Percentiles rank a stretch among this genome's conserved stretches.
Evolutionary conservation across 2,888 invertebrate species (phyloP).

Genomic region (Synanthedon vespiformis): DNA sequence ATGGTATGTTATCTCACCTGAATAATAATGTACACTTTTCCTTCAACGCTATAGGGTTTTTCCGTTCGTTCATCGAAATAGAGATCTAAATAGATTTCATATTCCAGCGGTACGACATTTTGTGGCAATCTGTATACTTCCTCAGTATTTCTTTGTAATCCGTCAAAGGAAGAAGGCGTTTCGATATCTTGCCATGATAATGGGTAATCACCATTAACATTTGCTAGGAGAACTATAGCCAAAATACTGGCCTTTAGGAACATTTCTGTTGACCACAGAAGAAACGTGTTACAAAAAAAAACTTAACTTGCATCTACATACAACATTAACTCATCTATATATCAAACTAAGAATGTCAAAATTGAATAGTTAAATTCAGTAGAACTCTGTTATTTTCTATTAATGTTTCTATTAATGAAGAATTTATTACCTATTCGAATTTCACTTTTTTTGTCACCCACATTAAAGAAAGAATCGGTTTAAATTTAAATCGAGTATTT

Average conservation of each 20-base stretch:
- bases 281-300: too few species aligned
- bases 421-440: too few species aligned
- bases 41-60: constrained; percentile 48
- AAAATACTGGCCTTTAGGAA: constrained; percentile 17
- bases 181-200: constrained; percentile 37
- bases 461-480: too few species aligned
- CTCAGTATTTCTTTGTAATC: constrained; percentile 20
- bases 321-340: too few species aligned
- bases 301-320: too few species aligned
- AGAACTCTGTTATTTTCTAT: too few species aligned
- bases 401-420: too few species aligned
- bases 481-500: too few species aligned
- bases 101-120: constrained; percentile 45
- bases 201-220: constrained; percentile 27
- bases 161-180: neutral
- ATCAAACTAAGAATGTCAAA: too few species aligned
- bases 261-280: constrained; percentile 28
- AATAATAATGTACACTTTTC: constrained; percentile 35
- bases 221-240: constrained; percentile 22
- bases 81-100: constrained; percentile 49
- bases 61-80: constrained; percentile 44
- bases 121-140: constrained; percentile 40
- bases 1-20: constrained; percentile 23
- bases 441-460: too few species aligned
- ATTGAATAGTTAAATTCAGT: too few species aligned